Evolutionary conservation across 2,888 invertebrate genomes (phyloP).

Genomic region (Morinoia aosen): DNA sequence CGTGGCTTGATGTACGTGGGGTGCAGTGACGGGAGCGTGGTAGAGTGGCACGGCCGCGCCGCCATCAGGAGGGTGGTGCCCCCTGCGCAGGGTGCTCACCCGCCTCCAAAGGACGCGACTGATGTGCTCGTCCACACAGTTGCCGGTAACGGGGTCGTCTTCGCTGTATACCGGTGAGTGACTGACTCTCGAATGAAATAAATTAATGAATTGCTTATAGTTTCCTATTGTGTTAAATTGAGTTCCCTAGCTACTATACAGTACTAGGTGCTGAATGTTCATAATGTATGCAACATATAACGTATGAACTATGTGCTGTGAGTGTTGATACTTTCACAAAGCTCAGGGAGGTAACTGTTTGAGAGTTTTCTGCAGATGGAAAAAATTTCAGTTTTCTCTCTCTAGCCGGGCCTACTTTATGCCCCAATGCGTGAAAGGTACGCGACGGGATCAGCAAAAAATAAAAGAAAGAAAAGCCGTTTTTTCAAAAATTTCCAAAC

Average conservation of each 20-base stretch:
- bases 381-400: background rate
- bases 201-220: background rate
- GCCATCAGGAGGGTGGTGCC: slow-evolving; percentile 51
- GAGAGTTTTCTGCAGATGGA: background rate
- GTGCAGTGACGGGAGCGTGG: slow-evolving; percentile 62
- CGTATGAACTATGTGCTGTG: background rate
- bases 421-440: too few relatives aligned
- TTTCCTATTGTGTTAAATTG: background rate
- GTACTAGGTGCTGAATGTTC: too few relatives aligned
- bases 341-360: background rate
- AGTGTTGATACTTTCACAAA: background rate
- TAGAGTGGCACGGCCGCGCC: slow-evolving; percentile 57
- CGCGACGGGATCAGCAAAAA: too few relatives aligned
- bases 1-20: slow-evolving; percentile 60
- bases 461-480: too few relatives aligned
- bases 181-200: background rate
- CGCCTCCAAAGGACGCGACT: slow-evolving; percentile 21
- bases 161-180: slow-evolving; percentile 33
- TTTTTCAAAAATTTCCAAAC: too few relatives aligned
- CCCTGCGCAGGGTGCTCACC: background rate
- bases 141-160: slow-evolving; percentile 18
- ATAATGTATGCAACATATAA: background rate
- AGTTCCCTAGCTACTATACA: background rate
- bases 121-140: slow-evolving; percentile 40
- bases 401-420: too few relatives aligned